Base-by-base conservation (phyloP, 1,140 invertebrate species). In the Ceratosolen solmsi region DNA sequence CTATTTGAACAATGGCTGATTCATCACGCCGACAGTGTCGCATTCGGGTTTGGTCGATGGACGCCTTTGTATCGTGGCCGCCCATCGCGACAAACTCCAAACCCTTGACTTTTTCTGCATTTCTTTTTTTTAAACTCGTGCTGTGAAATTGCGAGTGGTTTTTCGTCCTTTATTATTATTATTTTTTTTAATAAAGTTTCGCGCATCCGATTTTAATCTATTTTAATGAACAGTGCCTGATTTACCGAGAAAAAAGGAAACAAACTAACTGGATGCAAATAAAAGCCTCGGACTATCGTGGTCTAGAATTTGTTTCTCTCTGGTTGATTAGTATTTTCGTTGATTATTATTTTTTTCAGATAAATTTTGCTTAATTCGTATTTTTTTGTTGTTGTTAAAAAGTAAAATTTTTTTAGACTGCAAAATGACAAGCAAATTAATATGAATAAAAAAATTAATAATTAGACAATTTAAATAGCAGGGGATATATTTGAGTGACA, bases 1-100 rank as follows among this genome's bases (percentile, higher is more conserved):
- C 77, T 79, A 79, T 79, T 38, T n/a, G 9, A 71, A 71, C 68
- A 65, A 70, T 54, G 76, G 46, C 30, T 63, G 63, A 78, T 78
- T 70, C 65, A 77, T 77, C 46, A 65, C 20, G 15, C 58, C 51
- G 7, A 33, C 5, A 17, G 13, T 58, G 51, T 33, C 27, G 30
- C 49, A n/a, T 9, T 2, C 11, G 71, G 13, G 60, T 77, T 65
- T 77, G 58, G 75, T 77, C 75, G 60, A 77, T 65, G 36, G 36
- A 11, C n/a, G 8, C 22, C 36, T 41, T 76, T 46, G 17, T 63
- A 58, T 58, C n/a, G 73, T 9, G 41, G 27, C 22, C 25, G n/a
- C 13, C 13, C 8, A 54, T 49, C 70, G 9, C 15, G n/a, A 46
- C 2, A 49, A 71, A 49, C 38, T 71, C 38, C n/a, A 49, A 71